Percentiles rank a stretch among this genome's conserved stretches.
Evolutionary conservation across 2,888 invertebrate genomes (phyloP).

Genomic region (Didymodactylos carnosus): DNA sequence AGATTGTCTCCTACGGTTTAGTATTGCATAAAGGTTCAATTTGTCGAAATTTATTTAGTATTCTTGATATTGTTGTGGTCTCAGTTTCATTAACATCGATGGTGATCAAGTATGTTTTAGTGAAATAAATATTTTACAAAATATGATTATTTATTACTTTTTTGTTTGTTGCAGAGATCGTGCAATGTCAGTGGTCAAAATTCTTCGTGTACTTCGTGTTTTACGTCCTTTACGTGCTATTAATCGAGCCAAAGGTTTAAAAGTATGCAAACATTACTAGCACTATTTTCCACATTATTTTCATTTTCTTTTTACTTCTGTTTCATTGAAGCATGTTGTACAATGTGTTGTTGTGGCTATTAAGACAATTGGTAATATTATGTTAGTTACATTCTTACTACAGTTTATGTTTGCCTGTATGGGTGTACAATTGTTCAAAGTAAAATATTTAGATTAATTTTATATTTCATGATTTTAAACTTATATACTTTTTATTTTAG

Average conservation of each 20-base stretch:
- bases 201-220: conserved; percentile 81
- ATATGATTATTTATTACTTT: conserved; percentile 31
- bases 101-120: conserved; percentile 76
- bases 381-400: conserved; percentile 96
- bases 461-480: conserved; percentile 1
- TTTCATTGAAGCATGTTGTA: conserved; percentile 99
- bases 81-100: conserved; percentile 88
- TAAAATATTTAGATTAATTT: conserved; percentile 27
- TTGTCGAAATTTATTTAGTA: conserved; percentile 90
- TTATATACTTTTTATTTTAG: conserved; percentile 41
- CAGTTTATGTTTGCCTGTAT: conserved; percentile 99
- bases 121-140: too few species aligned
- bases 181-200: conserved; percentile 79
- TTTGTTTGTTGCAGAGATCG: conserved; percentile 57
- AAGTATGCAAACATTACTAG: conserved; percentile 91
- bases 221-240: conserved; percentile 92
- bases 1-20: conserved; percentile 71
- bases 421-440: conserved; percentile 99
- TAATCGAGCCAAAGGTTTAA: conserved; percentile 95
- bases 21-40: conserved; percentile 92
- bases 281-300: neutral
- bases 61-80: conserved; percentile 90
- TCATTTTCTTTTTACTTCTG: conserved; percentile 37
- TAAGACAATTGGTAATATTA: conserved; percentile 97
- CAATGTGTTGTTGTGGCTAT: conserved; percentile 98